These are phyloP conservation scores for Sturmia bella DNA, from an alignment of 2,888 invertebrate species.

Conservation along the genomic window DNA sequence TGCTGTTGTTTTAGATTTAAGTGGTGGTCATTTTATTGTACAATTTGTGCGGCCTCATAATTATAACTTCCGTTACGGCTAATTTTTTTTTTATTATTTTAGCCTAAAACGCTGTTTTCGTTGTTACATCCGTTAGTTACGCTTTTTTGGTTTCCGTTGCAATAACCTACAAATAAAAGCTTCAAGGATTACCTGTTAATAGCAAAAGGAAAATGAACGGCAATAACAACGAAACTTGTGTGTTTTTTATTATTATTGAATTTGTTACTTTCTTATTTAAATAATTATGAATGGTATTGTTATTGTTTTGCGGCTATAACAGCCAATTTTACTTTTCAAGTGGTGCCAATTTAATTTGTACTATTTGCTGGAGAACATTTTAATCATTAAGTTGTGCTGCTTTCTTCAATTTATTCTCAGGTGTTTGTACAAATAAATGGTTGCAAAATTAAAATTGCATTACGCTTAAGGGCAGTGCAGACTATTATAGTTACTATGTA, in stretches of 20 bases:
- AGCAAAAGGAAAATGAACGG: slow-evolving; percentile 16
- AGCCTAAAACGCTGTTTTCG: slow-evolving; percentile 62
- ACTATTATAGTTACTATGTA: too few species aligned
- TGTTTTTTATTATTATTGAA: neutral
- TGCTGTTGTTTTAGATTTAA: slow-evolving; percentile 23
- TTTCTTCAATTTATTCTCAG: too few species aligned
- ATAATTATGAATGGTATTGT: slow-evolving; percentile 3
- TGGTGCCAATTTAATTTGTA: slow-evolving; percentile 12
- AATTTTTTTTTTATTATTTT: slow-evolving; percentile 47
- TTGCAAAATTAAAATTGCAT: too few species aligned
- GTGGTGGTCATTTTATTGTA: slow-evolving; percentile 72
- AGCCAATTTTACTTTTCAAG: slow-evolving; percentile 52
- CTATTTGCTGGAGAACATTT: too few species aligned
- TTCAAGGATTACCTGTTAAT: slow-evolving; percentile 39
- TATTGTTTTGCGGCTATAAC: slow-evolving; percentile 50
- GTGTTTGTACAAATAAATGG: too few species aligned
- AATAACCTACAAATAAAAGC: slow-evolving; percentile 61
- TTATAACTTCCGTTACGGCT: slow-evolving; percentile 78
- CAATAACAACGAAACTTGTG: slow-evolving; percentile 36
- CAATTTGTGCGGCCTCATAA: slow-evolving; percentile 72
- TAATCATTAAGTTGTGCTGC: too few species aligned
- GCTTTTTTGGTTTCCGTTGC: slow-evolving; percentile 65
- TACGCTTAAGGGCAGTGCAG: too few species aligned
- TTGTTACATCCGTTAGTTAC: slow-evolving; percentile 64
- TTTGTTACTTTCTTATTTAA: neutral